Evolutionary conservation across 2,888 invertebrate genomes (phyloP), one percentile per base, ranked within the genome.

Genomic region (Synanthedon myopaeformis): DNA sequence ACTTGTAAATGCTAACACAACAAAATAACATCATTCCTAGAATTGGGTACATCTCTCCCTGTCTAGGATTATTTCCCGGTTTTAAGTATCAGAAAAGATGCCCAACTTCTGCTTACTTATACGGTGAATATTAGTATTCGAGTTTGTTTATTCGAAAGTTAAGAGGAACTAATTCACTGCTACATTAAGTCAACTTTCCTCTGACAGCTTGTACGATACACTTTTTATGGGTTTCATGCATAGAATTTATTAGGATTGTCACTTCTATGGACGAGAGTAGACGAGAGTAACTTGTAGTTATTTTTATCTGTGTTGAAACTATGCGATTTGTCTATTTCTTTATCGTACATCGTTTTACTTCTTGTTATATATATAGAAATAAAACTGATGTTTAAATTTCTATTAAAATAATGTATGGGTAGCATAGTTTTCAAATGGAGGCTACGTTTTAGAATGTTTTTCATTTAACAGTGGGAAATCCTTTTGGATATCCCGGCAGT

Each of bases 211-310:
- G 73, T 78, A 76, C 69, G 73, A 69, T 74, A 67, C 63, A 64
- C 64, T 76, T 80, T 84, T 85, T 82, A 85, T 69, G 81, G 76
- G 72, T 73, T 72, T 70, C 59, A 65, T 61, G 74, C 71, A 73
- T 61, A 61, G 67, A 72, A 82, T 83, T 83, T 84, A 84, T 79
- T 72, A 64, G 74, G 58, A 69, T 74, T 79, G 79, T 79, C 78
- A 75, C 76, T 72, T 66, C 61, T 61, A 64, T 64, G 64, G 69
- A 67, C 65, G 67, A 69, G 66, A 62, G 70, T 67, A 66, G n/a
- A n/a, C n/a, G n/a, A n/a, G n/a, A n/a, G 69, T 80, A 77, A 82
- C 63, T 72, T 65, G 64, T 64, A 64, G 62, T 64, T 69, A 72
- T 72, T 72, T 69, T 69, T 62, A 58, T 71, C 65, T 61, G 63